phyloP scores from a whole-genome alignment of 2,797 vertebrate species.

The Erethizon dorsatum region DNA sequence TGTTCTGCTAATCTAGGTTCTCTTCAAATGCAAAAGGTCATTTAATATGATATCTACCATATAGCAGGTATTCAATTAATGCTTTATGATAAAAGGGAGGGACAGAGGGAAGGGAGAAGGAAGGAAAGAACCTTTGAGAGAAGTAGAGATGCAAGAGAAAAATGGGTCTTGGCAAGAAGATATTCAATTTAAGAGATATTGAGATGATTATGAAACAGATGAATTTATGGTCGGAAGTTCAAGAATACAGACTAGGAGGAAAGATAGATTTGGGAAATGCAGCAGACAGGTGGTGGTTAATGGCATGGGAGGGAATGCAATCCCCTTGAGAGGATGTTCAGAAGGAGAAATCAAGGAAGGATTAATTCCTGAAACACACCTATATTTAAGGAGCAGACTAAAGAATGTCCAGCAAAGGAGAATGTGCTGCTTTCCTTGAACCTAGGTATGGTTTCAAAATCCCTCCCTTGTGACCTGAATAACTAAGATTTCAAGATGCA shows the following conservation, averaged over 20 bases:
- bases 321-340: background rate
- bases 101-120: background rate
- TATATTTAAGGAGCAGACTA: background rate
- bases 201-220: slow-evolving; percentile 12
- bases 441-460: slow-evolving; percentile 54
- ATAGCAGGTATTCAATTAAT: slow-evolving; percentile 18
- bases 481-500: slow-evolving; percentile 72
- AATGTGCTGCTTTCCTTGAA: slow-evolving; percentile 33
- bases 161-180: background rate
- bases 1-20: background rate
- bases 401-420: background rate
- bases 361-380: background rate
- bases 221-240: background rate
- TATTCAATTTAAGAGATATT: background rate
- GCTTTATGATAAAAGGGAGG: background rate
- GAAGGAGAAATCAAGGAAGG: background rate
- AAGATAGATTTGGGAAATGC: background rate
- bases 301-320: background rate
- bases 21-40: background rate
- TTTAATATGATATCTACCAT: background rate
- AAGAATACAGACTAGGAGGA: background rate
- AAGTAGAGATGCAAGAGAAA: background rate
- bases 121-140: background rate
- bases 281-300: background rate
- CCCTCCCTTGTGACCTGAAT: slow-evolving; percentile 59